Base-by-base conservation (phyloP, 2,888 invertebrate genomes). In the Automeris io region DNA sequence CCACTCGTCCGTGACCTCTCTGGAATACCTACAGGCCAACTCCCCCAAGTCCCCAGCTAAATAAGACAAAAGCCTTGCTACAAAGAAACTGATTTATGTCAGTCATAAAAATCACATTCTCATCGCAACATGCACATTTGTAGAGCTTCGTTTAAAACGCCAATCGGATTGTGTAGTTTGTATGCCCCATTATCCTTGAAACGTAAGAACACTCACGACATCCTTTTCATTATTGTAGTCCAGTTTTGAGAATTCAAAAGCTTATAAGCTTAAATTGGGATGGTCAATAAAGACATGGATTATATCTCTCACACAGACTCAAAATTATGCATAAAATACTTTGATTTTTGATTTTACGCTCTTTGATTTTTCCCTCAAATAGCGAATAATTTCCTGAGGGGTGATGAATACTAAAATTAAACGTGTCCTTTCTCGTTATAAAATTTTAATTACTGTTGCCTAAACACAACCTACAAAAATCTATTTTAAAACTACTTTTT, bases 301-400 rank as follows among this genome's bases (percentile, higher is more conserved):
- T n/a, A n/a, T n/a, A n/a, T n/a, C n/a, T n/a, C n/a, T n/a, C n/a
- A n/a, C n/a, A n/a, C n/a, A n/a, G n/a, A n/a, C n/a, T n/a, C n/a
- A n/a, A n/a, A n/a, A n/a, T n/a, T n/a, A n/a, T n/a, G n/a, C n/a
- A 13, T 22, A 16, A 22, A 21, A 16, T 31, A 23, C n/a, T n/a
- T n/a, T n/a, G n/a, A n/a, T n/a, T n/a, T n/a, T n/a, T n/a, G n/a
- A n/a, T n/a, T n/a, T 12, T 51, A 59, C 50, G 67, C 75, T 79
- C 73, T 78, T 73, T 52, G 57, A 47, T 68, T 64, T 62, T 67
- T 57, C 48, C 61, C 71, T 61, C 61, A 79, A 80, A 80, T 81
- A 78, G 70, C 59, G 51, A 59, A 72, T 73, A 70, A 79, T 80
- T 70, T 71, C 66, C 63, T 16, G 49, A 47, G 50, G 49, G 51